A percentile compares a stretch with the other conserved stretches of the same genome.
Conservation (phyloP, 1,140 invertebrate species). For the Cepaea nemoralis region DNA sequence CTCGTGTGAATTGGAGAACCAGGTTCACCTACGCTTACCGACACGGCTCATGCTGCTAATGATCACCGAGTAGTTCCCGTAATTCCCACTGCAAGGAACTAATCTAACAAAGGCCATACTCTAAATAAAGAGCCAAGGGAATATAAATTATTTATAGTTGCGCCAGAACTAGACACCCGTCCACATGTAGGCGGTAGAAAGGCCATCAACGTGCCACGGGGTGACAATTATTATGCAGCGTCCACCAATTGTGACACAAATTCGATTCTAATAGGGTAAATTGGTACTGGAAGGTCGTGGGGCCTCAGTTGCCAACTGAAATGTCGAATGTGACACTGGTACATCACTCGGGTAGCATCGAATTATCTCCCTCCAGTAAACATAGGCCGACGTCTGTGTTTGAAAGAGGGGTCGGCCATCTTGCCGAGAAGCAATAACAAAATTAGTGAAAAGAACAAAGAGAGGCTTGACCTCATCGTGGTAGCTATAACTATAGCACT, state of each 20-base stretch:
- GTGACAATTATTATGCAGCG: neutral
- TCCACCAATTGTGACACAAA: slow-evolving; percentile 3
- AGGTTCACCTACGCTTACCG: no score
- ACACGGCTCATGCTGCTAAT: no score
- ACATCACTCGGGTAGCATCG: neutral
- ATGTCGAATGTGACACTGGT: slow-evolving; percentile 7
- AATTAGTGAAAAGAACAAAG: no score
- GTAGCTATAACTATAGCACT: no score
- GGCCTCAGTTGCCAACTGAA: neutral
- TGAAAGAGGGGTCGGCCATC: no score
- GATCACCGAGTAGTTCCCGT: no score
- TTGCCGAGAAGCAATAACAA: no score
- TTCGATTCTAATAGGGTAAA: slow-evolving; percentile 6
- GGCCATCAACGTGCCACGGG: neutral
- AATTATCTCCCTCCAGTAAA: neutral
- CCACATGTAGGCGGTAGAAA: neutral
- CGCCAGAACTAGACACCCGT: neutral
- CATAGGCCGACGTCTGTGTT: no score
- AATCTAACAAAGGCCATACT: neutral
- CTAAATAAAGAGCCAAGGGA: neutral
- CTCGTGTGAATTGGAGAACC: no score
- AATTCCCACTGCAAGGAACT: no score
- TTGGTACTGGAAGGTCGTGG: neutral
- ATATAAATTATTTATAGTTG: neutral
- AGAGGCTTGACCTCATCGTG: no score